Conservation (phyloP, 2,113 vertebrate species). For the Bujurquina vittata region DNA sequence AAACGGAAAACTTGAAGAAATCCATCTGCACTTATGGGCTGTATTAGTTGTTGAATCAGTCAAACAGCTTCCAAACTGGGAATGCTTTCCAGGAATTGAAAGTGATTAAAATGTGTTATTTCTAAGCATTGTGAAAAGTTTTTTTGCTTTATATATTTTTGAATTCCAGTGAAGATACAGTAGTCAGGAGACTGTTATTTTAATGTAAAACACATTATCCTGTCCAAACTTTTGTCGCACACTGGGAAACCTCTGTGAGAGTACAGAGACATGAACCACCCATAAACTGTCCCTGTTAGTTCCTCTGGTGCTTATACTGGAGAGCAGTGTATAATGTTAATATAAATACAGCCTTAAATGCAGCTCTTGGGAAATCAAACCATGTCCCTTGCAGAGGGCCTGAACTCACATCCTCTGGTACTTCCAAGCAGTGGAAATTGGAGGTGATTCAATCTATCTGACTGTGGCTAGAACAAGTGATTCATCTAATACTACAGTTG, state of each 20-base stretch:
- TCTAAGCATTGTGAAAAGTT: not conserved
- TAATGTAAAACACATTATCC: conserved; percentile 33
- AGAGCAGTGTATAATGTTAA: conserved; percentile 14
- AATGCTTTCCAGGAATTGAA: not conserved
- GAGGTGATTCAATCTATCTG: not conserved
- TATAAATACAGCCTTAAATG: conserved; percentile 33
- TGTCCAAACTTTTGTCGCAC: conserved; percentile 15
- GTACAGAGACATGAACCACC: not conserved
- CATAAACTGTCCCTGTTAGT: not conserved
- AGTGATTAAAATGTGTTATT: not conserved
- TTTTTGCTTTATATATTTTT: conserved; percentile 1
- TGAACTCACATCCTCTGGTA: conserved; percentile 8
- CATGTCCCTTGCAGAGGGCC: conserved; percentile 15
- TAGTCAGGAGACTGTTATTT: conserved; percentile 21
- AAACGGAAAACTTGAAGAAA: conserved; percentile 26
- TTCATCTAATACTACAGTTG: not conserved
- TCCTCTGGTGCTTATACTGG: conserved; percentile 5
- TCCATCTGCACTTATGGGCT: conserved; percentile 6
- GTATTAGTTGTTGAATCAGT: not conserved
- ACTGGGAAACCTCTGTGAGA: conserved; percentile 3
- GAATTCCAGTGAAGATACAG: not conserved
- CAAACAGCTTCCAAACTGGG: not conserved
- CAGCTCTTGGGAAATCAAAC: conserved; percentile 17
- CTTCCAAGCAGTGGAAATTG: not conserved
- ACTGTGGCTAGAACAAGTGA: not conserved